A percentile compares a stretch with the other conserved stretches of the same genome.
Evolutionary conservation across 2,797 vertebrate genomes (phyloP).

Genomic region (Anniella stebbinsi): DNA sequence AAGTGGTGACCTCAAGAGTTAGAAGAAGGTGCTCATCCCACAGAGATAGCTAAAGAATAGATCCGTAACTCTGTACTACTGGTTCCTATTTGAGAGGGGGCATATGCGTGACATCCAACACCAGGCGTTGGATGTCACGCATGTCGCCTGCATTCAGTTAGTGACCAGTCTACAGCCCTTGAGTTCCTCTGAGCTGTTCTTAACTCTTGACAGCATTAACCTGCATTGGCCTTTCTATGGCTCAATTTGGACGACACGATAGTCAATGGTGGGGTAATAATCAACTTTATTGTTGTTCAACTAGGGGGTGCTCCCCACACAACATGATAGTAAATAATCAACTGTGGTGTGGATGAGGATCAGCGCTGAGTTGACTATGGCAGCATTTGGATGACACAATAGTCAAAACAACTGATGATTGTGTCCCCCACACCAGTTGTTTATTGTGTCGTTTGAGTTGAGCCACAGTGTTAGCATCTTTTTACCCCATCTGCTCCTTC

Average conservation of each 20-base stretch:
- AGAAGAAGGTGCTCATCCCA: neutral
- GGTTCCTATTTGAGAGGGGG: neutral
- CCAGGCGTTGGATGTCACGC: neutral
- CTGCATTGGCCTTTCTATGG: neutral
- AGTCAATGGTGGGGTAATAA: no score
- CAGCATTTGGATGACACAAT: no score
- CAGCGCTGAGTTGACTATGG: no score
- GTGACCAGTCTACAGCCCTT: neutral
- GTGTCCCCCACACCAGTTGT: no score
- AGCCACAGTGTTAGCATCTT: constrained; percentile 8
- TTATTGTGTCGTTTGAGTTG: no score
- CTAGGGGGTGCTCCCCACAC: no score
- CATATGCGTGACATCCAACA: no score
- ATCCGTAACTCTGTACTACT: neutral
- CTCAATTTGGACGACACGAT: no score
- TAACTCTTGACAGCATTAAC: neutral
- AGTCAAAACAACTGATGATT: no score
- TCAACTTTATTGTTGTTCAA: no score
- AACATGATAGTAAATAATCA: no score
- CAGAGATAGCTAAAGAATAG: neutral
- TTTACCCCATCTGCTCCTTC: constrained; percentile 27
- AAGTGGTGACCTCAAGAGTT: neutral
- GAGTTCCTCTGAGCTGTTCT: constrained; percentile 1
- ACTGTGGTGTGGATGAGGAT: no score
- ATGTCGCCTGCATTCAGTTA: neutral